phyloP scores from a whole-genome alignment of 2,888 invertebrate species.

The Leptinotarsa juncta region DNA sequence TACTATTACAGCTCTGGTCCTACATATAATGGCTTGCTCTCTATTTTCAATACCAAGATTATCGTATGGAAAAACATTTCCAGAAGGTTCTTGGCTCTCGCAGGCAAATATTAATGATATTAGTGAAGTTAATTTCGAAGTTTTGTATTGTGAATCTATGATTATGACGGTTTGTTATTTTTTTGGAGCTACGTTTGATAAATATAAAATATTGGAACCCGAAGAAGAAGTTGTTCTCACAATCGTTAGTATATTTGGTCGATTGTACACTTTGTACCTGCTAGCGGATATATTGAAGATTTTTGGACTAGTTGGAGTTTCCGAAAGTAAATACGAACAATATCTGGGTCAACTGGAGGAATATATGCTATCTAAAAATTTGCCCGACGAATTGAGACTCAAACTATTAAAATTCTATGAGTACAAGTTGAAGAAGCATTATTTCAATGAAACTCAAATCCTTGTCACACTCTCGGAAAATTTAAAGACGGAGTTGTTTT shows the following conservation, averaged over 20 bases:
- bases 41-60: conserved; percentile 13
- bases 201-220: conserved; percentile 36
- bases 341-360: conserved; percentile 67
- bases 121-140: conserved; percentile 16
- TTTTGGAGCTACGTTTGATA: conserved; percentile 51
- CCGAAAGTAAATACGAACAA: conserved; percentile 64
- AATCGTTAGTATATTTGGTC: conserved; percentile 50
- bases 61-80: conserved; percentile 4
- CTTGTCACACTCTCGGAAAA: conserved; percentile 59
- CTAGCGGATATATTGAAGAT: conserved; percentile 52
- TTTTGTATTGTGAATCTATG: conserved; percentile 43
- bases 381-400: conserved; percentile 65
- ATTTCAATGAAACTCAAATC: conserved; percentile 67
- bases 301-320: conserved; percentile 56
- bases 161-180: conserved; percentile 52
- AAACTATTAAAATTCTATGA: conserved; percentile 68
- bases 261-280: conserved; percentile 52
- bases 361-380: conserved; percentile 68
- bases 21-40: conserved; percentile 18
- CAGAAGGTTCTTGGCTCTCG: conserved; percentile 38
- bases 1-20: background rate
- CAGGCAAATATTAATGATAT: conserved; percentile 8
- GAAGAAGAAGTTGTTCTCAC: conserved; percentile 48
- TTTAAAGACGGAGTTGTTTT: conserved; percentile 63
- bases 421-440: conserved; percentile 68